phyloP scores from a whole-genome alignment of 2,888 invertebrate genomes.

The Litoditis marina region DNA sequence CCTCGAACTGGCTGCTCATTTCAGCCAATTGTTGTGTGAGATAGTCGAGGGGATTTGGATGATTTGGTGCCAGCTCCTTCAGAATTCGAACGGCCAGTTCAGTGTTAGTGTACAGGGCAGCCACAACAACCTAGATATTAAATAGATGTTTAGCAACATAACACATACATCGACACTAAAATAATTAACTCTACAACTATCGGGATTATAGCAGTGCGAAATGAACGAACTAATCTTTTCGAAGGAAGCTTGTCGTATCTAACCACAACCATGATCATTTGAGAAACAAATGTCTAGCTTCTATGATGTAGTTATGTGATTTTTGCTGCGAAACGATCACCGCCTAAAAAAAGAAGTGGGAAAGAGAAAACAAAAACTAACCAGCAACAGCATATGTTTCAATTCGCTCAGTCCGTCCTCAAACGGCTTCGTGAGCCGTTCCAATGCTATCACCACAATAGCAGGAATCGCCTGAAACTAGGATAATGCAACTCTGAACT shows the following conservation, averaged over 20 bases:
- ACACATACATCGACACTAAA: not conserved
- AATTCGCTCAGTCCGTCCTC: slow-evolving; percentile 18
- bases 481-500: no score
- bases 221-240: no score
- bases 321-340: no score
- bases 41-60: slow-evolving; percentile 21
- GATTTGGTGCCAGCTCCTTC: slow-evolving; percentile 15
- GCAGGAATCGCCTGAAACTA: slow-evolving; percentile 16
- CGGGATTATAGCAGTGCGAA: no score
- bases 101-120: slow-evolving; percentile 15
- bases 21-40: slow-evolving; percentile 8
- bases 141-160: not conserved
- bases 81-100: slow-evolving; percentile 12
- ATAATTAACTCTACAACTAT: not conserved
- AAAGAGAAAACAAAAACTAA: not conserved
- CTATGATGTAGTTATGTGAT: no score
- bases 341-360: no score
- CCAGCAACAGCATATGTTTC: slow-evolving; percentile 20
- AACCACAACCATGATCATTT: no score
- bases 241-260: no score
- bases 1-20: slow-evolving; percentile 12
- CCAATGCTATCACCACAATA: slow-evolving; percentile 14
- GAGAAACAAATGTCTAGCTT: no score
- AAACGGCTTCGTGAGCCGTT: slow-evolving; percentile 19
- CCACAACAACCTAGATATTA: slow-evolving; percentile 13